Evolutionary conservation across 2,888 invertebrate genomes (phyloP).

Genomic region (Allophyes oxyacanthae): DNA sequence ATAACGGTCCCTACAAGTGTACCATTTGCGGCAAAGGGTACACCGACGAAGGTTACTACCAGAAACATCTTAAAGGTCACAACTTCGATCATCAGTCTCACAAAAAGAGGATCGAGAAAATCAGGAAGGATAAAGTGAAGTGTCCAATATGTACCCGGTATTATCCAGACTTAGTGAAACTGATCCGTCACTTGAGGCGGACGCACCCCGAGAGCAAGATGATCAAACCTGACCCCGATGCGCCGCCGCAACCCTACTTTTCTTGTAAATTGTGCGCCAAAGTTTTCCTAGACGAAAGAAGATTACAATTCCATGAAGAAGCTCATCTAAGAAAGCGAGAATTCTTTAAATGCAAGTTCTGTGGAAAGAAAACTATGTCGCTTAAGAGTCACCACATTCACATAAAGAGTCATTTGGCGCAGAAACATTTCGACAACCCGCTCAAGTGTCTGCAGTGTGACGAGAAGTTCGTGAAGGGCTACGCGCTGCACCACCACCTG

Average conservation of each 20-base stretch:
- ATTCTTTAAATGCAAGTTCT: conserved; percentile 85
- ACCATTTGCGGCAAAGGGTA: conserved; percentile 86
- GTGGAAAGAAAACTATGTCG: conserved; percentile 81
- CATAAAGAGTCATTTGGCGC: conserved; percentile 79
- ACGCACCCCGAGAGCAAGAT: conserved; percentile 87
- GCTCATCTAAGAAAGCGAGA: conserved; percentile 81
- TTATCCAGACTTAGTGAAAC: conserved; percentile 80
- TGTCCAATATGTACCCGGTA: conserved; percentile 83
- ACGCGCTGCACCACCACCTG: conserved; percentile 82
- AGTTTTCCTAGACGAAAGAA: conserved; percentile 77
- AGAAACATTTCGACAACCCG: conserved; percentile 80
- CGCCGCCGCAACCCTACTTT: conserved; percentile 76
- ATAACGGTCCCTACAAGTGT: conserved; percentile 86
- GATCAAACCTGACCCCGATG: conserved; percentile 86
- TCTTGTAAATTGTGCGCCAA: conserved; percentile 85
- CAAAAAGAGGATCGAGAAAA: conserved; percentile 78
- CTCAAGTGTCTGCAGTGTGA: conserved; percentile 81
- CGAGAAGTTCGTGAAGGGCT: conserved; percentile 78
- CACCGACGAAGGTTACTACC: conserved; percentile 85
- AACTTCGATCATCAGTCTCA: conserved; percentile 83
- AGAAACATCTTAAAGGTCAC: conserved; percentile 87
- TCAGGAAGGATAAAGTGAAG: conserved; percentile 81
- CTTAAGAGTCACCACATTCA: conserved; percentile 80
- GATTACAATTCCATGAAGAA: conserved; percentile 78
- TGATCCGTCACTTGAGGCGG: conserved; percentile 82